phyloP scores from a whole-genome alignment of 2,797 vertebrate species.

The Saxicola maurus region DNA sequence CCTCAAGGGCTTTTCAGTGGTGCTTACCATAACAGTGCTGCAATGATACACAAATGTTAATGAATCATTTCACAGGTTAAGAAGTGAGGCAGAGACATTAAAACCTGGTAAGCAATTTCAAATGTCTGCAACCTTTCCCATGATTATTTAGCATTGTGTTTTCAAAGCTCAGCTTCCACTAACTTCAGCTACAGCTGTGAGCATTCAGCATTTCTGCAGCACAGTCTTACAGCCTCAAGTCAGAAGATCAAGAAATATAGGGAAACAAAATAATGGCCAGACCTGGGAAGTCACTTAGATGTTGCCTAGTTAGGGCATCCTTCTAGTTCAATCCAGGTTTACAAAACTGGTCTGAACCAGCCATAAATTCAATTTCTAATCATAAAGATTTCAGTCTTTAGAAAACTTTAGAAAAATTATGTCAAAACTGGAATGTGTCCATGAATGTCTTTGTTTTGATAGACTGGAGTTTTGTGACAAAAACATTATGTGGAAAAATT shows the following conservation, averaged over 20 bases:
- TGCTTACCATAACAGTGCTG: not conserved
- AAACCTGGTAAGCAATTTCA: not conserved
- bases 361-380: not conserved
- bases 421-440: not conserved
- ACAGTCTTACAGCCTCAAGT: not conserved
- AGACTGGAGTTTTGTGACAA: not conserved
- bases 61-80: not conserved
- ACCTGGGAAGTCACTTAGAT: not conserved
- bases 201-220: not conserved
- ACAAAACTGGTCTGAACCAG: not conserved
- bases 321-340: not conserved
- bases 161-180: not conserved
- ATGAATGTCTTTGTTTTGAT: not conserved
- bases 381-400: not conserved
- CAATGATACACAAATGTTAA: not conserved
- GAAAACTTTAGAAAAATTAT: not conserved
- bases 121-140: not conserved
- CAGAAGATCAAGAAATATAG: not conserved
- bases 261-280: not conserved
- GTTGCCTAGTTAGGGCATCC: not conserved
- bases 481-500: not conserved
- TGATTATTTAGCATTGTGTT: not conserved
- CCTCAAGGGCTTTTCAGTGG: constrained; percentile 10
- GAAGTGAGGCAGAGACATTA: not conserved
- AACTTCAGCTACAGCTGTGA: not conserved